Conservation (phyloP, 2,797 vertebrate genomes). For the Phrynocephalus forsythii region DNA sequence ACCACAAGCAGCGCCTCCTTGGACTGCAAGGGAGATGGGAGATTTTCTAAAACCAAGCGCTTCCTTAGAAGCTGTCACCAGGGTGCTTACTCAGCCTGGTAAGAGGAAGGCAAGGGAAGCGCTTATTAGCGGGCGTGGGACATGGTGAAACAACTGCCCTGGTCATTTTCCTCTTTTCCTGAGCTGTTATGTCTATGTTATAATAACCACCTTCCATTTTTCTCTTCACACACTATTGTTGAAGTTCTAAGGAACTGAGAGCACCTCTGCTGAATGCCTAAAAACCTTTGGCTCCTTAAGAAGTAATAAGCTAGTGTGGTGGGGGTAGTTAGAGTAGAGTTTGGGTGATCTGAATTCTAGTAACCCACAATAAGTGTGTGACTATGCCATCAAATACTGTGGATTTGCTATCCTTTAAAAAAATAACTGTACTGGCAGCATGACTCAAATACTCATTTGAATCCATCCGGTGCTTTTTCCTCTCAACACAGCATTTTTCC, state of each 20-base stretch:
- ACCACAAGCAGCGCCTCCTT: rapidly evolving
- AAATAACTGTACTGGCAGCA: too few species aligned
- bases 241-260: not conserved
- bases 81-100: not conserved
- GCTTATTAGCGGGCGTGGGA: constrained; percentile 5
- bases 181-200: not conserved
- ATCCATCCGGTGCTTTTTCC: too few species aligned
- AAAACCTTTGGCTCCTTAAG: too few species aligned
- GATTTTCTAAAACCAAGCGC: constrained; percentile 20
- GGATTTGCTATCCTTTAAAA: too few species aligned
- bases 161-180: not conserved
- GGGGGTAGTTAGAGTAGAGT: too few species aligned
- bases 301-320: too few species aligned
- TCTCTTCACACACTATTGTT: not conserved
- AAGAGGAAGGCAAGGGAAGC: not conserved
- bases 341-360: too few species aligned
- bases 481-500: too few species aligned
- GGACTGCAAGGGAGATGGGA: not conserved
- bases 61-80: constrained; percentile 2
- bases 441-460: too few species aligned
- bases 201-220: not conserved
- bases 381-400: too few species aligned
- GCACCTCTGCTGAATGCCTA: too few species aligned
- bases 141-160: not conserved
- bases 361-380: too few species aligned